A percentile compares a stretch with the other conserved stretches of the same genome.
These are phyloP conservation scores for Antennarius maculatus DNA, from an alignment of 2,797 vertebrate genomes.

Conservation along the genomic window DNA sequence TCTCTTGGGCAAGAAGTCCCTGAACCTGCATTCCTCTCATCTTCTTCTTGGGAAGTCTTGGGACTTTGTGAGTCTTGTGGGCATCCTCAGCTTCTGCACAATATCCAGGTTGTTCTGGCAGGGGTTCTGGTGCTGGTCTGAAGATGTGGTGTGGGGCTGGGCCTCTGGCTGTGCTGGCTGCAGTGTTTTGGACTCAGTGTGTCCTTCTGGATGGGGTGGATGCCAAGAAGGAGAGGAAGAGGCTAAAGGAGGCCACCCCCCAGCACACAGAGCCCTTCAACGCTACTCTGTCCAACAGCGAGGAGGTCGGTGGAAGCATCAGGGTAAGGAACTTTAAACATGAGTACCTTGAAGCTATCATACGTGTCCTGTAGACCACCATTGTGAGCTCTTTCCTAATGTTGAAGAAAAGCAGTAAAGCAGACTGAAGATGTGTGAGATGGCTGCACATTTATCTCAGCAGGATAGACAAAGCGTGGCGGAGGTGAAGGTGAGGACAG, in stretches of 20 bases:
- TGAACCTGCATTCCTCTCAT: conserved; percentile 61
- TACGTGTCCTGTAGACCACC: neutral
- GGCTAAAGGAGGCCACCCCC: conserved; percentile 79
- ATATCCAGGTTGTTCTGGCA: conserved; percentile 36
- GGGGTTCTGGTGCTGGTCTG: conserved; percentile 48
- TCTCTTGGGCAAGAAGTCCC: conserved; percentile 62
- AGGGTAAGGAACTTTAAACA: conserved; percentile 66
- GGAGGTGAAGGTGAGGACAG: conserved; percentile 20
- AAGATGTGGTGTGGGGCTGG: conserved; percentile 86
- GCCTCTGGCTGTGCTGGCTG: conserved; percentile 81
- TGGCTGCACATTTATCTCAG: conserved; percentile 35
- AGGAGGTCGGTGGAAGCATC: conserved; percentile 79
- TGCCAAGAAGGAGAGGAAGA: conserved; percentile 86
- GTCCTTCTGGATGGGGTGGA: conserved; percentile 75
- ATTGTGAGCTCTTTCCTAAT: neutral
- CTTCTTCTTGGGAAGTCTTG: conserved; percentile 31
- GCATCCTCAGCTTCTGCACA: conserved; percentile 51
- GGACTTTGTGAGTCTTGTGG: conserved; percentile 39
- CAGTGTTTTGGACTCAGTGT: conserved; percentile 88
- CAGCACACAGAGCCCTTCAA: conserved; percentile 87
- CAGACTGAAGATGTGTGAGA: conserved; percentile 18
- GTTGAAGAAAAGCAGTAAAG: neutral
- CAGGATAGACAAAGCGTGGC: neutral
- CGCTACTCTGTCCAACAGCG: conserved; percentile 85
- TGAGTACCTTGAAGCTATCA: neutral